Evolutionary conservation across 2,797 vertebrate genomes (phyloP), one percentile per base, ranked within the genome.

Genomic region (Buceros bicornis): DNA sequence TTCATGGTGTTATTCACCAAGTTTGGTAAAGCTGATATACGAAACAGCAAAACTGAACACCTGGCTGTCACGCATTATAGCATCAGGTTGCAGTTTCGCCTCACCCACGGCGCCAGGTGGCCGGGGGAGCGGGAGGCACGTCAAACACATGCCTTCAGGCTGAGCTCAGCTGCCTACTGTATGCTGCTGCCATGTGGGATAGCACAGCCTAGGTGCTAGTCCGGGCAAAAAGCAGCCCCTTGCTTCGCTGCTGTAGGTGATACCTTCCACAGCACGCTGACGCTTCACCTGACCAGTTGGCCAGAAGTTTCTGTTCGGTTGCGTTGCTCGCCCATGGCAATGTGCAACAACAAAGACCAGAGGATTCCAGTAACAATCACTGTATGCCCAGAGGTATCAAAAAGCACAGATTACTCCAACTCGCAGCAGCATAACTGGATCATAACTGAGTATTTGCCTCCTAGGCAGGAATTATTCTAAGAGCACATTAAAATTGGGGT

Each of bases 81-180:
- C 90, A 76, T 94, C 92, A 58, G 87, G 79, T 93, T 93, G 91
- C 89, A 81, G 90, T 69, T 67, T 60, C 1, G 26, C 86, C 80
- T 19, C 2, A 33, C 1, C 12, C 11, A 1, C 5, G 35, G 94
- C 13, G 78, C 87, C 95, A 95, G 95, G 95, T 82, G 74, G 89
- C 76, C 29, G 4, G 90, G 29, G 87, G 81, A 80, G 88, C 21
- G 1, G 87, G 45, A 89, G 61, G 81, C 86, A 92, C 40, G 74
- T 80, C 91, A 91, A 64, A 70, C 78, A 58, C 83, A 92, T 95
- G 83, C 81, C 92, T 95, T 69, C 0, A 0, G 95, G 66, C 88
- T 96, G 88, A 95, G 93, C 79, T 95, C 95, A 96, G 92, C 95
- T 95, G 91, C 90, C 94, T 69, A 48, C 90, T 67, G 81, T 47